Evolutionary conservation across 2,113 vertebrate species (phyloP), one percentile per base, ranked within the genome.

Genomic region (Takifugu bimaculatus): DNA sequence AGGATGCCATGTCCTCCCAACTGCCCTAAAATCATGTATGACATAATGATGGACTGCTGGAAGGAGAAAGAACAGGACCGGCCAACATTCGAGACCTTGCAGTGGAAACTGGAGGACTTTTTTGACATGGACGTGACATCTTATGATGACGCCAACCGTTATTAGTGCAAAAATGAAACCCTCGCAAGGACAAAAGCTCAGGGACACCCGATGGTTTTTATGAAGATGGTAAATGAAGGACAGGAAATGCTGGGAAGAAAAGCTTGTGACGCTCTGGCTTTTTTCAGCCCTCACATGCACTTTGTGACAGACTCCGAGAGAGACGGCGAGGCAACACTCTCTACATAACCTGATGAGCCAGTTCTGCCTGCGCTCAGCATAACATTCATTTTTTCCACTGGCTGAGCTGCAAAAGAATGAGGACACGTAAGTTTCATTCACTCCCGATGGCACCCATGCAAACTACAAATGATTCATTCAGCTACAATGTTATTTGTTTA

Each of bases 41-140:
- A 78, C 15, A 92, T 96, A 54, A 99, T 99, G 97, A 5, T 45
- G 25, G 78, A 89, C 4, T 99, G 96, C 85, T 99, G 97, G 97
- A 91, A 79, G 0, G 63, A 61, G 0, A 68, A 89, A 0, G 87
- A 90, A 0, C 26, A 50, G 0, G 78, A 75, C 0, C 75, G 96
- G 0, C 96, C 97, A 29, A 93, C 92, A 1, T 99, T 99, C 4
- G 85, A 96, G 78, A 90, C 63, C 0, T 87, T 99, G 64, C 90
- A 91, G 0, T 85, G 78, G 85, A 88, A 88, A 69, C 88, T 99
- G 2, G 95, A 98, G 71, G 85, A 87, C 43, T 94, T 69, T 74
- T 95, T 94, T 0, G 89, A 94, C 28, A 13, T 74, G 0, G 74
- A 88, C 11, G 32, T 84, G 1, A 74, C 50, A 0, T 82, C 87